A percentile compares a stretch with the other conserved stretches of the same genome.
phyloP scores from a whole-genome alignment of 2,113 vertebrate genomes.

The Rhegmatorhina hoffmannsi region DNA sequence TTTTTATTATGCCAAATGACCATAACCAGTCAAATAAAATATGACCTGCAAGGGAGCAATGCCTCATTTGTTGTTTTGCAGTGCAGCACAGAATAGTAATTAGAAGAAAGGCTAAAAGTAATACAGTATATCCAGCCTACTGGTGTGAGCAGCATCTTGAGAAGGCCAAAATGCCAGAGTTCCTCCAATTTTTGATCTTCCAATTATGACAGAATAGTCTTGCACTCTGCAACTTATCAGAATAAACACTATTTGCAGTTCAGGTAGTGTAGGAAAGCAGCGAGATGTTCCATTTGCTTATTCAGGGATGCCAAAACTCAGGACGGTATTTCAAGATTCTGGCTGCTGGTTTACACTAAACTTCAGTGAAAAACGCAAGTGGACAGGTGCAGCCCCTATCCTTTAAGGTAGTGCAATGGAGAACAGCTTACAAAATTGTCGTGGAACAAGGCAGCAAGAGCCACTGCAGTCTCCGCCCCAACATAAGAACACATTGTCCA shows the following conservation, averaged over 20 bases:
- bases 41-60: neutral
- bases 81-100: neutral
- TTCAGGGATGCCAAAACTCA: neutral
- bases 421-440: neutral
- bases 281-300: neutral
- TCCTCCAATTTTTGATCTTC: neutral
- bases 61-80: slow-evolving; percentile 1
- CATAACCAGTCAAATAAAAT: neutral
- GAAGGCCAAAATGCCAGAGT: neutral
- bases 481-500: neutral
- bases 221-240: neutral
- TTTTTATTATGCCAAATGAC: neutral
- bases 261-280: neutral
- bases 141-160: neutral
- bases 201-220: neutral
- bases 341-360: neutral
- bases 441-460: neutral
- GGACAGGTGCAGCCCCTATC: neutral
- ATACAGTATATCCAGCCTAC: neutral
- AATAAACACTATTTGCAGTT: neutral
- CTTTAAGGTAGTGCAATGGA: neutral
- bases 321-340: neutral
- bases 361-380: neutral
- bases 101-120: neutral
- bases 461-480: rapidly evolving